Evolutionary conservation across 2,888 invertebrate genomes (phyloP).

Genomic region (Troides helena): DNA sequence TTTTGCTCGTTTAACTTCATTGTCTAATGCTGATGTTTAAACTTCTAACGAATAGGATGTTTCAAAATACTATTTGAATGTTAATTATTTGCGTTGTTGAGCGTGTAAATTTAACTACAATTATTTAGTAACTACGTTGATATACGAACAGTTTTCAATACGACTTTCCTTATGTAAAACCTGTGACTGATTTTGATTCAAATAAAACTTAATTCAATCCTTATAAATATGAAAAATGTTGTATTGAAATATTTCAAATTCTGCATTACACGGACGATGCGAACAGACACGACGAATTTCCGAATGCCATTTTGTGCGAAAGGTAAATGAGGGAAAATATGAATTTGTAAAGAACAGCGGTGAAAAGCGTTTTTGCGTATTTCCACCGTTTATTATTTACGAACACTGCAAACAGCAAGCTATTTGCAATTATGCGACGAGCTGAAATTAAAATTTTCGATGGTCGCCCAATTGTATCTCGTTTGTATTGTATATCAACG

Average conservation of each 20-base stretch:
- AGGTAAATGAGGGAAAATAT: constrained; percentile 12
- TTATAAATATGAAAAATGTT: background rate
- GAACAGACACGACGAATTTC: background rate
- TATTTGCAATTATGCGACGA: constrained; percentile 4
- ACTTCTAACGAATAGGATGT: background rate
- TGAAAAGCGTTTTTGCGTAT: constrained; percentile 1
- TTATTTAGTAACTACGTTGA: too few species aligned
- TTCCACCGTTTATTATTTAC: constrained; percentile 1
- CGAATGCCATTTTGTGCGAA: background rate
- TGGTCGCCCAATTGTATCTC: background rate
- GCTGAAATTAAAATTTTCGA: constrained; percentile 4
- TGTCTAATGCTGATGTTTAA: constrained; percentile 4
- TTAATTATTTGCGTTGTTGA: background rate
- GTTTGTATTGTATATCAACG: background rate
- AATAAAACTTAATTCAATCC: background rate
- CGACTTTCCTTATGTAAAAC: too few species aligned
- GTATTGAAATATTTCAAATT: background rate
- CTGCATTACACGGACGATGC: background rate
- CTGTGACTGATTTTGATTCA: background rate
- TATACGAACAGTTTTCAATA: too few species aligned
- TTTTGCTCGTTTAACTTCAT: constrained; percentile 15
- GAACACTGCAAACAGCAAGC: constrained; percentile 4
- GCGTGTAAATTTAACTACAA: constrained; percentile 2
- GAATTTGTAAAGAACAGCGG: constrained; percentile 3
- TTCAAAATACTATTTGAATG: constrained; percentile 3